Evolutionary conservation across 2,888 invertebrate genomes (phyloP).

Genomic region (Acanthopleura granulata): DNA sequence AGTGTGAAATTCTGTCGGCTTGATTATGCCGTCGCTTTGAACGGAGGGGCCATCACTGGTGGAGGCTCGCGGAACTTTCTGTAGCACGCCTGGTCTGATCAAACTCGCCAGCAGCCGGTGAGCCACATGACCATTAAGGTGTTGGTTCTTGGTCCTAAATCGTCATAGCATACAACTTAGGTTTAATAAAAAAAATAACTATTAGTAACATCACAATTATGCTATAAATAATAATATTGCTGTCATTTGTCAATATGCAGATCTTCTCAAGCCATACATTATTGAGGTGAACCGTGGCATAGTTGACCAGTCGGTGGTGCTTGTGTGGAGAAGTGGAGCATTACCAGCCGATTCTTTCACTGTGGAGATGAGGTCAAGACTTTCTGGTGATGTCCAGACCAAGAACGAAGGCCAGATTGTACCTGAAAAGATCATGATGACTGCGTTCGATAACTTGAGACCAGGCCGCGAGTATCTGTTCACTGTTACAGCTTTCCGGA

Average conservation of each 20-base stretch:
- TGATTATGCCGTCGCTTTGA: no score
- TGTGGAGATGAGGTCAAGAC: neutral
- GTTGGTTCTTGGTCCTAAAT: no score
- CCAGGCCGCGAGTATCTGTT: slow-evolving; percentile 9
- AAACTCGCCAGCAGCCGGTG: no score
- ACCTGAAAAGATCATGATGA: neutral
- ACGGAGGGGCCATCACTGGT: no score
- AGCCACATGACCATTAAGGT: no score
- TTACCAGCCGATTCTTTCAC: neutral
- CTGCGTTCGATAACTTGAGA: neutral
- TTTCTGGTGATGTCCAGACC: neutral
- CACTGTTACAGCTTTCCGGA: neutral
- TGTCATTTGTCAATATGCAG: neutral
- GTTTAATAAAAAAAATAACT: no score
- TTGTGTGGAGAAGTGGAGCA: neutral
- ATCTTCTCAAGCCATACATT: neutral
- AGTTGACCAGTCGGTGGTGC: neutral
- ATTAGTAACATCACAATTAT: no score
- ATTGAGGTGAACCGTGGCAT: neutral
- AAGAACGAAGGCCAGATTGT: neutral
- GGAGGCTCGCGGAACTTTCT: no score
- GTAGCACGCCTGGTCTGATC: no score
- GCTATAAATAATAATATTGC: no score
- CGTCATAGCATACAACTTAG: no score
- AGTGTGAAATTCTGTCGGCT: no score